phyloP scores from a whole-genome alignment of 2,797 vertebrate species.

The Eurystomus glaucurus region DNA sequence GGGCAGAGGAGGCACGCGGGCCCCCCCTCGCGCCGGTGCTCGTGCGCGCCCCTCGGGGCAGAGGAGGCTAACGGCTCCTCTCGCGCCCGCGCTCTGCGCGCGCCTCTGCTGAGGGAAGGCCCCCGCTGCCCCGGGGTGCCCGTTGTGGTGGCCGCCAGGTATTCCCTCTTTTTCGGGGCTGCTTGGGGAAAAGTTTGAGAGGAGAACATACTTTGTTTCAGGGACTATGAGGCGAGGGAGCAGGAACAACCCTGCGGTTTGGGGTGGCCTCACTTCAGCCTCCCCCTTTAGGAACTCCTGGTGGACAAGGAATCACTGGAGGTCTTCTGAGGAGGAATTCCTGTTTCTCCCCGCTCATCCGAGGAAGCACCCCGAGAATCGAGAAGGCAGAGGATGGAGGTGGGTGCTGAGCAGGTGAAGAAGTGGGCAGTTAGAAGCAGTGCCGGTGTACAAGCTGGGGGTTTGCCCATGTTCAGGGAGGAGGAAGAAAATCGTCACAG shows the following conservation, averaged over 20 bases:
- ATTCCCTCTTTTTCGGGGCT: rapidly evolving
- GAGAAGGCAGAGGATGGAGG: neutral
- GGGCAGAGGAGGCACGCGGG: too few relatives aligned
- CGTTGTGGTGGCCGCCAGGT: rapidly evolving
- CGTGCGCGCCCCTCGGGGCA: rapidly evolving
- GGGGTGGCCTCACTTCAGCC: rapidly evolving
- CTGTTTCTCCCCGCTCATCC: rapidly evolving
- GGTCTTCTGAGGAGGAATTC: neutral
- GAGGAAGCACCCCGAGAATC: neutral
- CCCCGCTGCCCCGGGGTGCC: rapidly evolving
- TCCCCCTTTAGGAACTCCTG: too few relatives aligned
- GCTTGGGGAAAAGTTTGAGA: too few relatives aligned
- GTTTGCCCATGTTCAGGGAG: neutral
- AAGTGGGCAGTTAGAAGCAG: rapidly evolving
- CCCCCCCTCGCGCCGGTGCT: rapidly evolving
- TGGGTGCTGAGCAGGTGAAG: neutral
- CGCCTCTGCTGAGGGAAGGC: rapidly evolving
- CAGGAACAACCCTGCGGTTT: rapidly evolving
- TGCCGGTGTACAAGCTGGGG: neutral
- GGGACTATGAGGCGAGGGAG: rapidly evolving
- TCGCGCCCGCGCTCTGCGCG: rapidly evolving
- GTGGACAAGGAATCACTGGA: neutral
- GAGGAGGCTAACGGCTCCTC: too few relatives aligned
- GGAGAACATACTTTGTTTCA: rapidly evolving
- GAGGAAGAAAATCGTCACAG: too few relatives aligned